These are phyloP conservation scores for Plebejus anna DNA, from an alignment of 2,888 invertebrate genomes.

Conservation along the genomic window DNA sequence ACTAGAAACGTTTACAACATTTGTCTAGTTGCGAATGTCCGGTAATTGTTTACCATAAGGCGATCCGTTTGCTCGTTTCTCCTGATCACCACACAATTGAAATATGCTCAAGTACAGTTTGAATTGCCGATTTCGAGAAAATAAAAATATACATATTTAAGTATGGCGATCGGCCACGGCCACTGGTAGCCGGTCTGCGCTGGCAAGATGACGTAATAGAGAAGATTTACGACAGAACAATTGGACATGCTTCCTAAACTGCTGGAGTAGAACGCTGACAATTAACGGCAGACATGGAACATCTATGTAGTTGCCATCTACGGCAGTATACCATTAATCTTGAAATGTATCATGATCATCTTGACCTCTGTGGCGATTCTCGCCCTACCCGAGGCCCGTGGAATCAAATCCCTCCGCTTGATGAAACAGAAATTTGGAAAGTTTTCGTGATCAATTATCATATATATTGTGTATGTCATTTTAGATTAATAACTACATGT, in stretches of 20 bases:
- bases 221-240: conserved; percentile 6
- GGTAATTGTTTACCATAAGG: not conserved
- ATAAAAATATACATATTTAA: too few relatives aligned
- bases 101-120: not conserved
- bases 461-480: too few relatives aligned
- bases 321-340: not conserved
- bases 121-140: not conserved
- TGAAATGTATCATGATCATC: not conserved
- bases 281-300: not conserved
- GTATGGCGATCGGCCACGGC: not conserved
- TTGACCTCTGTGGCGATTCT: not conserved
- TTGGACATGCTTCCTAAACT: conserved; percentile 14
- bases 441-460: too few relatives aligned
- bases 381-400: too few relatives aligned
- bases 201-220: not conserved
- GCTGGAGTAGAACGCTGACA: conserved; percentile 2
- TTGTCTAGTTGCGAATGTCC: not conserved
- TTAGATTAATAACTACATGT: too few relatives aligned
- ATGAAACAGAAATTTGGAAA: too few relatives aligned
- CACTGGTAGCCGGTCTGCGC: not conserved
- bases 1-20: not conserved
- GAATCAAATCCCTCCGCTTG: too few relatives aligned
- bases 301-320: not conserved
- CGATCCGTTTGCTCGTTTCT: not conserved
- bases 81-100: not conserved